phyloP scores from a whole-genome alignment of 2,888 invertebrate genomes.

The Agrochola lota region DNA sequence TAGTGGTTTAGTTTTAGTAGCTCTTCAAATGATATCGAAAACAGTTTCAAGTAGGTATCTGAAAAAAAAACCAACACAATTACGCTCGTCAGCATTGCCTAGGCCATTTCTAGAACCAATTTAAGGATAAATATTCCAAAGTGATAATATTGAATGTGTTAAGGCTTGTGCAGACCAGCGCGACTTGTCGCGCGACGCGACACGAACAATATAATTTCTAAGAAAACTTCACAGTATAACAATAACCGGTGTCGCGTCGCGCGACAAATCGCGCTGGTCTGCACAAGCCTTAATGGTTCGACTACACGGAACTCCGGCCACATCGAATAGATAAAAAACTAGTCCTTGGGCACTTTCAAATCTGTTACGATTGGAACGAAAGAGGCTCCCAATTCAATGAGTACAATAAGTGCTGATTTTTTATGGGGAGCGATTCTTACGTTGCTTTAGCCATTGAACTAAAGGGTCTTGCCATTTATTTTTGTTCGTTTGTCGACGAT shows the following conservation, averaged over 20 bases:
- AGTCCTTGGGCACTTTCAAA: slow-evolving; percentile 18
- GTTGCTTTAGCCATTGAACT: neutral
- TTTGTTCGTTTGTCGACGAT: neutral
- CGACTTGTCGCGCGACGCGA: no score
- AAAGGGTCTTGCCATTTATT: neutral
- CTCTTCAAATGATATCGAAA: neutral
- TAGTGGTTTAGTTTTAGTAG: neutral
- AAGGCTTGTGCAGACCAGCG: no score
- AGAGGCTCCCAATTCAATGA: slow-evolving; percentile 13
- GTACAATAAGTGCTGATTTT: slow-evolving; percentile 8
- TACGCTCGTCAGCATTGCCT: neutral
- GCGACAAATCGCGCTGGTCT: no score
- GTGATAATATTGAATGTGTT: slow-evolving; percentile 32
- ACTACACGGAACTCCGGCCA: neutral
- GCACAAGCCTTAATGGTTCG: no score
- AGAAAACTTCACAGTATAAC: no score
- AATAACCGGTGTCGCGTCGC: no score
- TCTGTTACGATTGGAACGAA: slow-evolving; percentile 3
- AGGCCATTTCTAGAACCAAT: neutral
- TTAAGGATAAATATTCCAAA: slow-evolving; percentile 33
- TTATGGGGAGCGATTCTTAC: neutral
- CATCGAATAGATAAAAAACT: slow-evolving; percentile 23
- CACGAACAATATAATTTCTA: no score
- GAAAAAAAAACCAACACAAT: neutral
- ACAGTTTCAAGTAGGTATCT: neutral